Base-by-base conservation (phyloP, 2,888 invertebrate genomes). In the Apocheima hispidaria region DNA sequence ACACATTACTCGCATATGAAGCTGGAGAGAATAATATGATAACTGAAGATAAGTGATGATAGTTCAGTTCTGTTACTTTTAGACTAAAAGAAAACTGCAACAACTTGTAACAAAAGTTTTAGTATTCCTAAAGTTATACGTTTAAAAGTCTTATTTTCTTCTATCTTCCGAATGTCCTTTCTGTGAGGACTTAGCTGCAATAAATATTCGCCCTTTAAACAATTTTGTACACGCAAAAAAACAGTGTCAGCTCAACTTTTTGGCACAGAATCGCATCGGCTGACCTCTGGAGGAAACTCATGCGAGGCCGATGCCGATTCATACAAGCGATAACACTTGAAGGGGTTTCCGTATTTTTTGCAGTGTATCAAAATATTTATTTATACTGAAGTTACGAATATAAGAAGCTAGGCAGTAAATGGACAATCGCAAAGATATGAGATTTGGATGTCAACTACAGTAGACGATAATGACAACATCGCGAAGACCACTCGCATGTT, bases 211-310 rank as follows among this genome's bases (percentile, higher is more conserved):
- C n/a, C 43, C 38, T 51, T 40, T 14, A 35, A 14, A 58, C 28
- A 50, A 41, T 52, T 57, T 60, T 55, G 23, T 41, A 14, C 4
- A 33, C 35, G 5, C 6, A 36, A 40, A 53, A 60, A 54, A 41
- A 43, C 46, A 53, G n/a, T 51, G 44, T 55, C 23, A 55, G 55
- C 41, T 41, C 46, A 55, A 49, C 16, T 48, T 53, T 63, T 68
- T 61, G 63, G 48, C 59, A 57, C 53, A 56, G 50, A 56, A 59
- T 50, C 57, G 50, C 48, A 40, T 53, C 18, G 51, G 33, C 33
- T 33, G 46, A 35, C 26, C 59, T 60, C 52, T 58, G 56, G 56
- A 56, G 49, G 54, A 54, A 50, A 55, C 43, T 23, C 57, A 26
- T 38, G 43, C 59, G 28, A 53, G 54, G 53, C 36, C 54, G 35